Evolutionary conservation across 2,888 invertebrate genomes (phyloP), one percentile per base, ranked within the genome.

Genomic region (Esperia sulphurella): DNA sequence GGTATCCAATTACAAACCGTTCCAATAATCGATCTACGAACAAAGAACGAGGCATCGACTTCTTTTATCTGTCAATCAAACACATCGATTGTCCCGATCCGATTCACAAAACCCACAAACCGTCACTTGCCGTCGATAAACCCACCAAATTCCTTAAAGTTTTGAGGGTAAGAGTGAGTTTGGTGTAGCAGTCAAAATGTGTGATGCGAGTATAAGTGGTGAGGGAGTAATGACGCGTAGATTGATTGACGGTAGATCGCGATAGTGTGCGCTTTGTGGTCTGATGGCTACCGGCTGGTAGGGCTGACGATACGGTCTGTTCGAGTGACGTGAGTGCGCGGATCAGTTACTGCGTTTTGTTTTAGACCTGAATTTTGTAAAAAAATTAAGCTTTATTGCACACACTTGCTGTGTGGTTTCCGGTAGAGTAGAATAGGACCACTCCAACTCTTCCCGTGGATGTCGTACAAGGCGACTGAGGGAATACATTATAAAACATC

Each of bases 51-150:
- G 64, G 71, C 73, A 69, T 68, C 70, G 75, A 68, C 65, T 81
- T 82, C 79, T 83, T 83, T 83, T 80, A 82, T 81, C 76, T 71
- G 83, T 82, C 83, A 83, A 79, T 83, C 83, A 83, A 80, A 72
- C 57, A 63, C 57, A 63, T 70, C 73, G 75, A 83, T 81, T 82
- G 80, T 77, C 71, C 65, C 67, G 75, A 72, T 69, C 63, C 68
- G 63, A 76, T 74, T 69, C 65, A 49, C 49, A 51, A 42, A 21
- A 46, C 38, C 35, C 49, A 37, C 37, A 35, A 48, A 43, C 13
- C n/a, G 21, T 37, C 13, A 6, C 38, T 12, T 37, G 13, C 30
- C 13, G 8, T 0, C 8, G 12, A 14, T 10, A 13, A 6, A 37
- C n/a, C 8, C 8, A 12, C 5, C 0, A 9, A 8, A 41, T n/a